These are phyloP conservation scores for Tachysurus fulvidraco DNA, from an alignment of 2,113 vertebrate genomes.

Conservation along the genomic window DNA sequence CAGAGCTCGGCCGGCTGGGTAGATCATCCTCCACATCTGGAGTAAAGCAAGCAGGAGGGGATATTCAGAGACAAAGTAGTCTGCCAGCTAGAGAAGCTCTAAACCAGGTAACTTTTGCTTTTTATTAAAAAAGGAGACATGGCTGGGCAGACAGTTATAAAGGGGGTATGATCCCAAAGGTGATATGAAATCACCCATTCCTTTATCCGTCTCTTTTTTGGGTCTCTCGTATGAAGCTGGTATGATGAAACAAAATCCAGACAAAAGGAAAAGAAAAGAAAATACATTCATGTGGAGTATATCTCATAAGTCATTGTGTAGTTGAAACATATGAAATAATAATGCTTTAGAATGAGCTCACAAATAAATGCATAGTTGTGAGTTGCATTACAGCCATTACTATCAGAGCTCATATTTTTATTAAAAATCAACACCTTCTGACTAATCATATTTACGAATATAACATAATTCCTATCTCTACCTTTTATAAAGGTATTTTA, in stretches of 20 bases:
- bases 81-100: constrained; percentile 78
- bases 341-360: neutral
- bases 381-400: neutral
- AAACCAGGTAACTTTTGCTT: constrained; percentile 73
- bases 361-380: neutral
- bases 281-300: neutral
- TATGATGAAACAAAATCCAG: neutral
- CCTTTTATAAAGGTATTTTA: neutral
- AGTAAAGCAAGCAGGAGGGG: constrained; percentile 80
- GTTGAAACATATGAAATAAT: neutral
- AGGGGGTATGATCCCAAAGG: neutral
- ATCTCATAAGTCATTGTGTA: neutral
- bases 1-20: constrained; percentile 87
- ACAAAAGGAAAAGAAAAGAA: neutral
- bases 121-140: neutral
- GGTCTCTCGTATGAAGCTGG: neutral
- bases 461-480: neutral
- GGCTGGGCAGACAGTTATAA: neutral
- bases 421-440: neutral
- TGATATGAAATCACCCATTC: neutral
- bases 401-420: neutral
- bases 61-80: constrained; percentile 84
- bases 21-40: constrained; percentile 89
- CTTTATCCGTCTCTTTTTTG: neutral
- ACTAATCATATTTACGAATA: neutral